Base-by-base conservation (phyloP, 2,888 invertebrate genomes). In the Oxycera nigricornis region DNA sequence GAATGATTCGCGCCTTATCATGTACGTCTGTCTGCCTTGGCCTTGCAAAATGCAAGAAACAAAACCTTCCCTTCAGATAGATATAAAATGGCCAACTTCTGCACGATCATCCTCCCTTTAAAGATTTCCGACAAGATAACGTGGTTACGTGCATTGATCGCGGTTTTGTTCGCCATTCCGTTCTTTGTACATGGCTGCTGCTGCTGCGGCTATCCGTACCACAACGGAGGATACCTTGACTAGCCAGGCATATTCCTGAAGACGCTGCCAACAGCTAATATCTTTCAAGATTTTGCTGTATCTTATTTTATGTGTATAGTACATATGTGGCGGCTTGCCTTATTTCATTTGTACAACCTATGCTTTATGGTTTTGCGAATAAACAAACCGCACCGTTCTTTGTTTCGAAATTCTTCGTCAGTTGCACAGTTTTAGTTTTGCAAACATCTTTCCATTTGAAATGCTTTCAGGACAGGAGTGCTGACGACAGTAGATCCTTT, bases 81-180 rank as follows among this genome's bases (percentile, higher is more conserved):
- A 65, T n/a, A n/a, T n/a, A 65, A 65, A 39, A 65, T 65, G 65
- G 65, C 65, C 24, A 70, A 70, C 70, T 70, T 70, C 35, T 52
- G 70, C 70, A 70, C 35, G 70, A 52, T 55, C 52, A 70, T 70
- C 70, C 20, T 70, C 73, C 83, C 84, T 84, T 83, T 82, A 82
- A 80, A 85, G 85, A 85, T 85, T 81, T 83, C 85, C 85, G 85
- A 82, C 84, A 77, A 80, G 85, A 85, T 85, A 84, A 83, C 80
- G 79, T 79, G 70, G 41, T 65, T 65, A 65, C 65, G 65, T 41
- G 65, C 24, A 39, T 30, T 65, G 65, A 41, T 65, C 65, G 41
- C 35, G 65, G 41, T 65, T 65, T 65, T 65, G 65, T 65, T 65
- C 35, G 41, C 65, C 65, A 65, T 65, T 55, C 55, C 55, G 55